Conservation (phyloP, 1,140 invertebrate species). For the Bombus sylvicola region DNA sequence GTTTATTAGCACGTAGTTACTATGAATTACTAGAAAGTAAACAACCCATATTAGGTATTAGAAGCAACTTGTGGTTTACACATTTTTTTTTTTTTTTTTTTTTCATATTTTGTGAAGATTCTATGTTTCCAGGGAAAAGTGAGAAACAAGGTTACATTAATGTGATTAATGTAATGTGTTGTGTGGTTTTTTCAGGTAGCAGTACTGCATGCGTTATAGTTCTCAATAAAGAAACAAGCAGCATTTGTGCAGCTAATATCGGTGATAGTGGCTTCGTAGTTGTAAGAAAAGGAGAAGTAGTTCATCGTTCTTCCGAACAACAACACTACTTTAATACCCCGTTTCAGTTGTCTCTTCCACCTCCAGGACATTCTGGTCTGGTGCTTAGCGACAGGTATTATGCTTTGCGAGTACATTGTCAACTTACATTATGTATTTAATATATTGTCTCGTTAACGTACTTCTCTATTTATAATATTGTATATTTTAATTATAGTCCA, state of each 20-base stretch:
- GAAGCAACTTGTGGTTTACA: slow-evolving; percentile 1
- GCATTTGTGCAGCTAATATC: slow-evolving; percentile 97
- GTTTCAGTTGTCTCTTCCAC: slow-evolving; percentile 96
- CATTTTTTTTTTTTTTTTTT: background rate
- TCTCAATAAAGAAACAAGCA: slow-evolving; percentile 93
- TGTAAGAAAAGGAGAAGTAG: slow-evolving; percentile 92
- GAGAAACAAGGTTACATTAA: background rate
- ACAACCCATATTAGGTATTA: slow-evolving; percentile 92
- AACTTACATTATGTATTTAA: background rate
- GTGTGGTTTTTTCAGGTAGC: slow-evolving; percentile 87
- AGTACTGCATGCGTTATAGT: slow-evolving; percentile 98
- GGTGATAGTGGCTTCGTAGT: slow-evolving; percentile 99
- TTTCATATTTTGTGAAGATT: background rate
- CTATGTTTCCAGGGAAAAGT: no score
- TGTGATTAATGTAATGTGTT: background rate
- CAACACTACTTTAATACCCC: slow-evolving; percentile 99
- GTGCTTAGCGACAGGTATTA: slow-evolving; percentile 93
- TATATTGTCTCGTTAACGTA: background rate
- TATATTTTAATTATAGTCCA: slow-evolving; percentile 85
- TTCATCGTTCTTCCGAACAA: slow-evolving; percentile 97
- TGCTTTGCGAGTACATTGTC: background rate
- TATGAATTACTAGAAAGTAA: slow-evolving; percentile 96
- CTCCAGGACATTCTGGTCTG: slow-evolving; percentile 92
- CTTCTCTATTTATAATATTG: background rate
- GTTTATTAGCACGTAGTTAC: slow-evolving; percentile 94